Evolutionary conservation across 2,797 vertebrate genomes (phyloP).

Genomic region (Nasua narica): DNA sequence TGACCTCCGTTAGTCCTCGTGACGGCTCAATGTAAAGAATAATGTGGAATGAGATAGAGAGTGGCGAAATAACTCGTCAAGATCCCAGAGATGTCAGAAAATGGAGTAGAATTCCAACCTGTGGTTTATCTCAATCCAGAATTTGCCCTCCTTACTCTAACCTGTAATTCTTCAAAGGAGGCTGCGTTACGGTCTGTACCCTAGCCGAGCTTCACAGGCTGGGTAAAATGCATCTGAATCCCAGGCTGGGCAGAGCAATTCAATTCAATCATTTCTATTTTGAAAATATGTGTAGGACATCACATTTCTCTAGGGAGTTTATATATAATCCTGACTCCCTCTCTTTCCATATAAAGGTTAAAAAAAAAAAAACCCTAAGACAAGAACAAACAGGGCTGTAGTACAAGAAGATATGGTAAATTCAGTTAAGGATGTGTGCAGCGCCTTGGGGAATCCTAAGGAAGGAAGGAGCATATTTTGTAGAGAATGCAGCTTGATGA

Average conservation of each 20-base stretch:
- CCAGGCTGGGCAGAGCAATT: not conserved
- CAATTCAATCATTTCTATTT: not conserved
- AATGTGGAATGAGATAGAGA: not conserved
- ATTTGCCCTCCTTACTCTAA: not conserved
- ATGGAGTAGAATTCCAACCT: not conserved
- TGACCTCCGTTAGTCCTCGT: not conserved
- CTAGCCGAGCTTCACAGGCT: not conserved
- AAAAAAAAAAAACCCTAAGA: not conserved
- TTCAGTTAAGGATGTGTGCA: not conserved
- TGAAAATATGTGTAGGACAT: not conserved
- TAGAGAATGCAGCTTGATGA: too few relatives aligned
- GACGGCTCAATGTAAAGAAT: not conserved
- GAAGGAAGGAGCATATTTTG: not conserved
- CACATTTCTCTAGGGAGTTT: not conserved
- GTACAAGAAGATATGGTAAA: not conserved
- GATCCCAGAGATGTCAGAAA: too few relatives aligned
- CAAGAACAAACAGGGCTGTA: not conserved
- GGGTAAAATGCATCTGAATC: not conserved
- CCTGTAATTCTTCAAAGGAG: not conserved
- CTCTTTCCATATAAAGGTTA: not conserved
- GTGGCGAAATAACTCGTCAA: not conserved
- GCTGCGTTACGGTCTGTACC: fast-evolving
- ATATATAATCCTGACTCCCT: not conserved
- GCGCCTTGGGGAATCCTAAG: not conserved
- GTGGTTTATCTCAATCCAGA: not conserved